Percentiles rank a stretch among this genome's conserved stretches.
phyloP scores from a whole-genome alignment of 1,140 invertebrate species.

The Drosophila virilis region DNA sequence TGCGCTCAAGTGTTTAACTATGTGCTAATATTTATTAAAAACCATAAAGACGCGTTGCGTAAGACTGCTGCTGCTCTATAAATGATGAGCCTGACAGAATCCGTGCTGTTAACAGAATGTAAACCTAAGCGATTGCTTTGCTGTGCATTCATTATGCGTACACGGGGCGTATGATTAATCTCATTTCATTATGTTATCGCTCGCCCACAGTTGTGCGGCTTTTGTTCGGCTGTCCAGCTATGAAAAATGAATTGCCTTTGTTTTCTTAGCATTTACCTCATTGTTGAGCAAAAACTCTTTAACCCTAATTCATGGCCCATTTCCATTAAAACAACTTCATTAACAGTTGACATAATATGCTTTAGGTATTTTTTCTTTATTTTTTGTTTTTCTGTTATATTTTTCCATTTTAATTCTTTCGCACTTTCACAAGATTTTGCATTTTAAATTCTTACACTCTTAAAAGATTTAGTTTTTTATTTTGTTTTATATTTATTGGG shows the following conservation, averaged over 20 bases:
- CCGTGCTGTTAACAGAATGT: conserved; percentile 42
- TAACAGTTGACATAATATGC: conserved; percentile 81
- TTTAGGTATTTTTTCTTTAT: conserved; percentile 61
- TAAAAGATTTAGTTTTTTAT: conserved; percentile 60
- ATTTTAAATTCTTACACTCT: conserved; percentile 76
- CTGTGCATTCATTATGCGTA: conserved; percentile 47
- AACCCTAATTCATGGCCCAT: conserved; percentile 51
- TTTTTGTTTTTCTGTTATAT: conserved; percentile 23
- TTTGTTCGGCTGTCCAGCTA: conserved; percentile 46
- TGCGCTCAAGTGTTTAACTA: conserved; percentile 74
- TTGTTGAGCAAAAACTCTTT: conserved; percentile 23
- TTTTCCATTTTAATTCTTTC: conserved; percentile 52
- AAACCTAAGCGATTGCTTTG: conserved; percentile 37
- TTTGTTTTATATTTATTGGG: conserved; percentile 32
- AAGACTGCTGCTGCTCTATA: conserved; percentile 35
- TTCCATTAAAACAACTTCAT: conserved; percentile 78
- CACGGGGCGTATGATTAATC: conserved; percentile 77
- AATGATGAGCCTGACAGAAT: conserved; percentile 30
- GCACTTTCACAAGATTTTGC: conserved; percentile 49
- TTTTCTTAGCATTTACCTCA: conserved; percentile 56
- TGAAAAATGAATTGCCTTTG: conserved; percentile 73
- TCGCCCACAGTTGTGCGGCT: conserved; percentile 33
- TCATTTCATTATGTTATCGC: conserved; percentile 76
- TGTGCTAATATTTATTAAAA: conserved; percentile 83
- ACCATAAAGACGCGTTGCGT: conserved; percentile 58